Evolutionary conservation across 1,140 invertebrate species (phyloP), one percentile per base, ranked within the genome.

Genomic region (Ceratoteleas bidentatus): DNA sequence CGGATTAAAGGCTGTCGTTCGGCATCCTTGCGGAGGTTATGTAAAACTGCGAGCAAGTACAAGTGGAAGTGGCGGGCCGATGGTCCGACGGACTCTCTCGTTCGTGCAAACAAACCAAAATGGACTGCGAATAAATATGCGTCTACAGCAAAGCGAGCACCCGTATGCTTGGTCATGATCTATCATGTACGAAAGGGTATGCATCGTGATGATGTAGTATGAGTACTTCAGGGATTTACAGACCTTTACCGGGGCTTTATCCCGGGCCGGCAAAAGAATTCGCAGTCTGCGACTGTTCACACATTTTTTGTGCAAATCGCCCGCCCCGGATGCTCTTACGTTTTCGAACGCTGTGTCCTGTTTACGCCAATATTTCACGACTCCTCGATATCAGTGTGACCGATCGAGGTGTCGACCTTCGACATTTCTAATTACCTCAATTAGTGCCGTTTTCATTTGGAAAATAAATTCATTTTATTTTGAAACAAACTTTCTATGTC

Each of bases 101-200:
- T 88, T 88, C 86, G 86, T 86, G 90, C 88, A 91, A 91, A 91
- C 90, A 91, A 88, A 88, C 88, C 86, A 91, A 91, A 91, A 91
- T 91, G 90, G 90, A 91, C 90, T 90, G 87, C 89, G 89, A 90
- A 91, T 91, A 90, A n/a, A n/a, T n/a, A n/a, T n/a, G n/a, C n/a
- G n/a, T n/a, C n/a, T n/a, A n/a, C n/a, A n/a, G n/a, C n/a, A n/a
- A n/a, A n/a, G n/a, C n/a, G n/a, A n/a, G n/a, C n/a, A n/a, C n/a
- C n/a, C n/a, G n/a, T n/a, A n/a, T n/a, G n/a, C 90, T 86, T 87
- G 88, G 90, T 91, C 90, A 91, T 91, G 90, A 91, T 91, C 89
- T 87, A 85, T 77, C 85, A 85, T 86, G 86, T 88, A 87, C 86
- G 85, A 84, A 85, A 77, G 83, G 83, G 85, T 85, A 78, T 81